These are phyloP conservation scores for Tragelaphus imberbis DNA, from an alignment of 2,113 vertebrate species.

Conservation along the genomic window DNA sequence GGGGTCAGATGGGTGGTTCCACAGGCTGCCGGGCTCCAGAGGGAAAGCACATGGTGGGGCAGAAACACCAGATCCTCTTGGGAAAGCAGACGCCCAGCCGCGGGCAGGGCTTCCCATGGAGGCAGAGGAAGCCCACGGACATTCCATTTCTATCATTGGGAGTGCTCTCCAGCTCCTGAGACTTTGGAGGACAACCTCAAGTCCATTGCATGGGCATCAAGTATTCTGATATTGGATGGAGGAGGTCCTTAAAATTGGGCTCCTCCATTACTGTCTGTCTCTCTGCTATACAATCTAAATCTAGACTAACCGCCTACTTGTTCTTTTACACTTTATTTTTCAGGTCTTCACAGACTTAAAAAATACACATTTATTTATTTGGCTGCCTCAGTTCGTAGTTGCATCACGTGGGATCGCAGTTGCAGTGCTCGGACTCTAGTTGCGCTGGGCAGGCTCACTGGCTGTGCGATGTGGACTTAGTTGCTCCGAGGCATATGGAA, in stretches of 20 bases:
- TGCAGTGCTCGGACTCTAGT: rapidly evolving
- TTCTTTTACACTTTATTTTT: background rate
- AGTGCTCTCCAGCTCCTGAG: background rate
- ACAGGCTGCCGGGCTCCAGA: background rate
- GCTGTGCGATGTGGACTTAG: background rate
- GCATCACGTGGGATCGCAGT: background rate
- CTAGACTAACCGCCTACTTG: background rate
- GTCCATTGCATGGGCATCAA: rapidly evolving
- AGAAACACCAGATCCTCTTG: background rate
- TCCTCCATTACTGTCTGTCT: background rate
- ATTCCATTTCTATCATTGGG: background rate
- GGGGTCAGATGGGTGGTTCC: background rate
- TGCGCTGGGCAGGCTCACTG: background rate
- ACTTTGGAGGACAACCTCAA: background rate
- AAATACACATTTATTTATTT: background rate
- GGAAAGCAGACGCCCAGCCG: background rate
- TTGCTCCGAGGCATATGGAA: background rate
- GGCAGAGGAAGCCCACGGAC: background rate
- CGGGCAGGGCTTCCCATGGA: rapidly evolving
- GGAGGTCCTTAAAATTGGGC: background rate
- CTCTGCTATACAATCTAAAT: background rate
- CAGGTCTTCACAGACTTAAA: background rate
- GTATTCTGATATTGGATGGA: background rate
- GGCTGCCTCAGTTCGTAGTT: background rate
- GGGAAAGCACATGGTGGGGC: background rate